These are phyloP conservation scores for Synergus gifuensis DNA, from an alignment of 2,888 invertebrate species.

Conservation along the genomic window DNA sequence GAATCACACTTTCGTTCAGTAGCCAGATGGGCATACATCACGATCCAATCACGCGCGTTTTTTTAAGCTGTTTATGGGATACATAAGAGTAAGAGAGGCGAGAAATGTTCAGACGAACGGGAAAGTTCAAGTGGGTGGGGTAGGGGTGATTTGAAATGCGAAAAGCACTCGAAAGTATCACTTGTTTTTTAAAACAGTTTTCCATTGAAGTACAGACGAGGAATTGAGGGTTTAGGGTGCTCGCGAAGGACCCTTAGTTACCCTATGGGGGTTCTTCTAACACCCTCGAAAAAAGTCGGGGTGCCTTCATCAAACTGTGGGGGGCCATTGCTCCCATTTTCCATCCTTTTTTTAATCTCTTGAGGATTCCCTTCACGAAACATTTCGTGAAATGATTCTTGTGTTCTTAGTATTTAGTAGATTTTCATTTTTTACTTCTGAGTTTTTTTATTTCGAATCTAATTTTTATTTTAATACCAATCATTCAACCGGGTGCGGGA, in stretches of 20 bases:
- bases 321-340: neutral
- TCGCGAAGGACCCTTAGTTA: conserved; percentile 39
- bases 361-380: neutral
- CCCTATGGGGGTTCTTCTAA: conserved; percentile 30
- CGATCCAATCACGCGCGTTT: conserved; percentile 69
- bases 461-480: neutral
- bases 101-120: conserved; percentile 40
- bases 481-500: too few relatives aligned
- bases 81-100: conserved; percentile 52
- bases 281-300: conserved; percentile 28
- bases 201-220: conserved; percentile 26
- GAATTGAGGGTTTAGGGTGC: conserved; percentile 27
- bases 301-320: conserved; percentile 21
- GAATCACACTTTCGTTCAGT: conserved; percentile 58
- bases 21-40: conserved; percentile 71
- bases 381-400: neutral
- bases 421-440: neutral
- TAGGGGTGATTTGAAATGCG: conserved; percentile 20
- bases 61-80: conserved; percentile 67
- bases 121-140: neutral
- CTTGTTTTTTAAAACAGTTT: conserved; percentile 36
- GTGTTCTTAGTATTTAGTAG: neutral
- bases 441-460: neutral
- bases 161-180: conserved; percentile 41
- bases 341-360: conserved; percentile 1